Percentiles rank a stretch among this genome's conserved stretches.
These are phyloP conservation scores for Pituophis catenifer DNA, from an alignment of 2,113 vertebrate species.

Conservation along the genomic window DNA sequence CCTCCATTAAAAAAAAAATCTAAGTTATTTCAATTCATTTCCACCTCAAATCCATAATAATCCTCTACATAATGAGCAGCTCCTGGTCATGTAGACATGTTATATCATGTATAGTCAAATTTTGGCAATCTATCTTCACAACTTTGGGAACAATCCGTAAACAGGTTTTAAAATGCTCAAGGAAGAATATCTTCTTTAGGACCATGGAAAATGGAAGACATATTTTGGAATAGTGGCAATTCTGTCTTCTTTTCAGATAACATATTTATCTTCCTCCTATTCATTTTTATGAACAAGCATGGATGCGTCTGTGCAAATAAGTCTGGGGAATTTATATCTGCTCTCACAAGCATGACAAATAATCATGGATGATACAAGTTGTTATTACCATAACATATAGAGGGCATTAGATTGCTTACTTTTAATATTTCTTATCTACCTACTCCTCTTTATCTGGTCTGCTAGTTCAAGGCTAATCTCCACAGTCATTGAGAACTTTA, in stretches of 20 bases:
- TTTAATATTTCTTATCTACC: neutral
- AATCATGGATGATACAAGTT: neutral
- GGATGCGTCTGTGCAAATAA: conserved; percentile 59
- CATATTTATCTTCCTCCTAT: conserved; percentile 53
- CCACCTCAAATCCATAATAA: neutral
- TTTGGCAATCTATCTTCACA: neutral
- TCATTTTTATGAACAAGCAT: conserved; percentile 54
- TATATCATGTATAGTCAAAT: neutral
- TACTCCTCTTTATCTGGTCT: neutral
- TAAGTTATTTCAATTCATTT: neutral
- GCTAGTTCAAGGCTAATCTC: neutral
- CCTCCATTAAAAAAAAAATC: neutral
- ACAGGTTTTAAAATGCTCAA: conserved; percentile 12
- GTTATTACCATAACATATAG: neutral
- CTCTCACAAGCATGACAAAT: neutral
- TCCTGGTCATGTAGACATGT: neutral
- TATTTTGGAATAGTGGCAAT: conserved; percentile 31
- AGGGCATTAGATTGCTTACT: neutral
- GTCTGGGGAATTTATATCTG: conserved; percentile 31
- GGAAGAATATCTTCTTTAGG: conserved; percentile 50
- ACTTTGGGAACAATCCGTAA: neutral
- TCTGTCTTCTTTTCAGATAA: conserved; percentile 45
- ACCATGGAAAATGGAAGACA: conserved; percentile 32
- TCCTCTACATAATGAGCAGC: neutral
- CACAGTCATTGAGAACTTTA: neutral